Evolutionary conservation across 2,113 vertebrate genomes (phyloP), one percentile per base, ranked within the genome.

Genomic region (Chelonoidis abingdonii): DNA sequence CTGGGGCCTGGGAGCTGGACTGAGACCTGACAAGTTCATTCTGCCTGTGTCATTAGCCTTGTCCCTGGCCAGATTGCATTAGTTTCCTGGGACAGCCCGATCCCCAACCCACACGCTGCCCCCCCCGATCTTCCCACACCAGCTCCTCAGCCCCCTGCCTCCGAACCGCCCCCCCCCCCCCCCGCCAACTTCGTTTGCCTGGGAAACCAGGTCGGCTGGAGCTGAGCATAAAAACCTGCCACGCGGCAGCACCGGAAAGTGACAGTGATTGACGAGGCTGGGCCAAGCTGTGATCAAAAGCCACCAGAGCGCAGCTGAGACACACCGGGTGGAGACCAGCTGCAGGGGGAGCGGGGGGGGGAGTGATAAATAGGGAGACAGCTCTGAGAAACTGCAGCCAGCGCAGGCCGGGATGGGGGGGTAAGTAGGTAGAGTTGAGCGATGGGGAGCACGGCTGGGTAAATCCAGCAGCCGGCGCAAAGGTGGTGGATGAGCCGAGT

Each of bases 221-320:
- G 94, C 92, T 41, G 53, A 79, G 44, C 27, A 78, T 52, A 80
- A 85, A 72, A 56, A 86, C 5, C 76, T 86, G 95, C 88, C 52
- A 13, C 81, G 89, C 94, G 90, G 84, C 9, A 88, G 93, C 93
- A 87, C 91, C 93, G 94, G 97, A 0, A 97, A 95, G 97, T 93
- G 98, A 99, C 99, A 98, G 98, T 99, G 99, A 99, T 99, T 98
- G 99, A 99, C 98, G 98, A 96, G 96, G 89, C 90, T n/a, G 8
- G 93, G 92, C 79, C 3, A 1, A 4, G 4, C 84, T 8, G 2
- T 86, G 81, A 95, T 95, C 94, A 95, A 88, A 91, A 97, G 92
- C 90, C 92, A 79, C 59, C 69, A 72, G 38, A 90, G 88, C 95
- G 81, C 88, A 89, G 38, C 79, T 2, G 80, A 97, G 90, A 87